phyloP scores from a whole-genome alignment of 23 tunicate species.

The Ciona savignyi region DNA sequence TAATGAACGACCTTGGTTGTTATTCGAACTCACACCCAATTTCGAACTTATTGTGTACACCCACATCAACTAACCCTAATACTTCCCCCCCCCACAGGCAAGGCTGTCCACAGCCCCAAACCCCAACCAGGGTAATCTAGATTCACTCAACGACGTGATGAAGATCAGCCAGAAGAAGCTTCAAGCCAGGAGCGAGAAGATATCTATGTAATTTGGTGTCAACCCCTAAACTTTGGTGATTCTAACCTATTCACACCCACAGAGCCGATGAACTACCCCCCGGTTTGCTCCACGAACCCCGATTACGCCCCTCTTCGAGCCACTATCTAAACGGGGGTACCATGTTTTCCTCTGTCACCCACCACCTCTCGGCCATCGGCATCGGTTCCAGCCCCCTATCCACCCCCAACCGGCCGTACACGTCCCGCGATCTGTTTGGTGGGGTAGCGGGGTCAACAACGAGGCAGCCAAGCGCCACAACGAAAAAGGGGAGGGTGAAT shows the following conservation, averaged over 20 bases:
- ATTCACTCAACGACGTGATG: constrained; percentile 70
- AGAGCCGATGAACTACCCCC: constrained; percentile 27
- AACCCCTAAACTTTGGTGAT: no score
- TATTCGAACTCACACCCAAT: no score
- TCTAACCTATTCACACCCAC: neutral
- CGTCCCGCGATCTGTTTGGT: constrained; percentile 13
- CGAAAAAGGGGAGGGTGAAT: constrained; percentile 24
- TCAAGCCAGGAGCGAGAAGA: constrained; percentile 36
- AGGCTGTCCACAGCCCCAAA: constrained; percentile 50
- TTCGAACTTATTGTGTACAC: no score
- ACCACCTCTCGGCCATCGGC: constrained; percentile 19
- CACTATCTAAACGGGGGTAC: constrained; percentile 9
- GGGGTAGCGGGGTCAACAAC: neutral
- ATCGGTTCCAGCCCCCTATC: constrained; percentile 26
- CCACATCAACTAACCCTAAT: no score
- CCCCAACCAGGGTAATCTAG: constrained; percentile 22
- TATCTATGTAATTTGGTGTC: constrained; percentile 16
- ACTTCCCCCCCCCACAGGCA: no score
- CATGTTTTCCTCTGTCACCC: constrained; percentile 2
- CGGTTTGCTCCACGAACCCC: constrained; percentile 8
- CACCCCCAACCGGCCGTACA: constrained; percentile 12
- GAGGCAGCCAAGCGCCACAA: constrained; percentile 42
- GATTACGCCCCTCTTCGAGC: constrained; percentile 23
- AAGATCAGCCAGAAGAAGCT: constrained; percentile 84
- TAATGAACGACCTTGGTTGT: no score